These are phyloP conservation scores for Alectoris magna DNA, from an alignment of 2,797 vertebrate species.

Conservation along the genomic window DNA sequence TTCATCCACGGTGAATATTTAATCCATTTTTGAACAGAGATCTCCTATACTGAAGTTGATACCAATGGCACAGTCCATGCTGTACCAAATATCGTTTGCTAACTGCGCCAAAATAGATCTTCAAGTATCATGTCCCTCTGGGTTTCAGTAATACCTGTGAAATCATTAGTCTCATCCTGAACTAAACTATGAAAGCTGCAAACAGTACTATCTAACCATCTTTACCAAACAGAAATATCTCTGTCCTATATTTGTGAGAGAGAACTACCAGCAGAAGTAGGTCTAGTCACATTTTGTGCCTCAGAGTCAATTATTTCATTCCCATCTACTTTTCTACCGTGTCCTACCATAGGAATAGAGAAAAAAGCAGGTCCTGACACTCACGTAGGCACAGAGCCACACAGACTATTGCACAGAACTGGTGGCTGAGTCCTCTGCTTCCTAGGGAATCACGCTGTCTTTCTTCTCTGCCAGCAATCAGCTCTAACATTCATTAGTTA, in stretches of 20 bases:
- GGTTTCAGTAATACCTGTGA: background rate
- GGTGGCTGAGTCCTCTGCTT: background rate
- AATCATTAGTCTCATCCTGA: background rate
- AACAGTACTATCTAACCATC: background rate
- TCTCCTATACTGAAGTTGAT: background rate
- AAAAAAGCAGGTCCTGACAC: background rate
- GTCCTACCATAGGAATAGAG: background rate
- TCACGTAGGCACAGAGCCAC: background rate
- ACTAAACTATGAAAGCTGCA: background rate
- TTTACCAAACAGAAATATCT: background rate
- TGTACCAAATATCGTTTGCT: background rate
- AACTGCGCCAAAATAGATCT: conserved; percentile 12
- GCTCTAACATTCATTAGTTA: background rate
- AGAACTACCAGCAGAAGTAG: background rate
- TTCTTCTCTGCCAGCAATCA: background rate
- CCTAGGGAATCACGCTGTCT: fast-evolving
- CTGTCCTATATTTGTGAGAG: background rate
- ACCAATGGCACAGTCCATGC: background rate
- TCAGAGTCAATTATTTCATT: background rate
- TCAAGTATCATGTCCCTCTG: background rate
- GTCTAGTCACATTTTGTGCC: background rate
- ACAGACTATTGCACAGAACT: background rate
- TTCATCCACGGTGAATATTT: background rate
- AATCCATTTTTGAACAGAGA: background rate
- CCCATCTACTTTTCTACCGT: background rate